These are phyloP conservation scores for Brenthis daphne DNA, from an alignment of 2,888 invertebrate genomes.

Conservation along the genomic window DNA sequence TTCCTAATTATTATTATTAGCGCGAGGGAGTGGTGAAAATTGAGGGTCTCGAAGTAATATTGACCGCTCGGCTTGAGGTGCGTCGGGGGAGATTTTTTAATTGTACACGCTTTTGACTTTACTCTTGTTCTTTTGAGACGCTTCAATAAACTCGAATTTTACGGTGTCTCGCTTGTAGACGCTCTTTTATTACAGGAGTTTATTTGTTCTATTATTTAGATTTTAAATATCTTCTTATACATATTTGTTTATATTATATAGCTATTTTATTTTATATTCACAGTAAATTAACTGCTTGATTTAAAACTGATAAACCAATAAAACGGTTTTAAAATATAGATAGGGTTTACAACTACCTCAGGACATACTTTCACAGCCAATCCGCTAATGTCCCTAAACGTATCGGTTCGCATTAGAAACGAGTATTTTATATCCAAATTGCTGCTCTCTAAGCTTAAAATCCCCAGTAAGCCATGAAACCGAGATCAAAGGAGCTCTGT, in stretches of 20 bases:
- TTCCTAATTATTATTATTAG: constrained; percentile 84
- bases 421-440: constrained; percentile 76
- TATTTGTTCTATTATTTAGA: constrained; percentile 28
- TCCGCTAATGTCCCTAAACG: constrained; percentile 75
- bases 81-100: constrained; percentile 74
- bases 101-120: constrained; percentile 78
- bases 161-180: constrained; percentile 67
- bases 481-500: constrained; percentile 77
- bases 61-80: constrained; percentile 76
- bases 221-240: not conserved
- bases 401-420: constrained; percentile 64
- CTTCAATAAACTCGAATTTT: constrained; percentile 77
- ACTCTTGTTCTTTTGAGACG: constrained; percentile 76
- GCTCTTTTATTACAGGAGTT: constrained; percentile 60
- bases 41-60: constrained; percentile 79
- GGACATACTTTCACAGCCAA: constrained; percentile 47
- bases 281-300: not conserved
- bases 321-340: constrained; percentile 20
- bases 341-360: constrained; percentile 16
- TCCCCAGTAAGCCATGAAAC: constrained; percentile 78
- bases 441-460: constrained; percentile 68
- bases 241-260: too few relatives aligned
- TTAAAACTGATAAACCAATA: not conserved
- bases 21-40: constrained; percentile 80
- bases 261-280: too few relatives aligned